A percentile compares a stretch with the other conserved stretches of the same genome.
Conservation (phyloP, 2,113 vertebrate species). For the Phalacrocorax pelagicus region DNA sequence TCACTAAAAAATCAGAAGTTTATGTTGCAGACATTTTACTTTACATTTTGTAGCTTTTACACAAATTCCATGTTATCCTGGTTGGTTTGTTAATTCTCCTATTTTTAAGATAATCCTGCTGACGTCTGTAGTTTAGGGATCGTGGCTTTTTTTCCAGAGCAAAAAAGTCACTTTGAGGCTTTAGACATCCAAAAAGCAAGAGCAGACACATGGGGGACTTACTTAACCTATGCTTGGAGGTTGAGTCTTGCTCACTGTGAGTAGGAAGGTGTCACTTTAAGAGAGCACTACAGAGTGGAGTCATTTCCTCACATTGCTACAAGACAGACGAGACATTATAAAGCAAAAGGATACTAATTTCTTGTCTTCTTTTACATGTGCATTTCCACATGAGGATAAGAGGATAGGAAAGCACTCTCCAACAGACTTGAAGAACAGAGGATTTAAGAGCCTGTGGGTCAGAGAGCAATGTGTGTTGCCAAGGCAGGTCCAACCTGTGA, state of each 20-base stretch:
- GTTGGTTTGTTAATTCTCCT: background rate
- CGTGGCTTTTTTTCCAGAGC: background rate
- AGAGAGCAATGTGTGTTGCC: background rate
- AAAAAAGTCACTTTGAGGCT: background rate
- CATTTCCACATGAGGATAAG: accelerated
- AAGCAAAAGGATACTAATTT: background rate
- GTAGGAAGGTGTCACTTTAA: background rate
- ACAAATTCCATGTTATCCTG: background rate
- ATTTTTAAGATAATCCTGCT: background rate
- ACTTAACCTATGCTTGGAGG: background rate
- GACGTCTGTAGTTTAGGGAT: background rate
- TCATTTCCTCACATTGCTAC: background rate
- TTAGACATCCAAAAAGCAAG: background rate
- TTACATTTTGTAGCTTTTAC: background rate
- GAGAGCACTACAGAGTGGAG: background rate
- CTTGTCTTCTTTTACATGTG: background rate
- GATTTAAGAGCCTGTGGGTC: background rate
- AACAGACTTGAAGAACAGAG: background rate
- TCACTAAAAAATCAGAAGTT: background rate
- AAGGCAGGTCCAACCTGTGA: background rate
- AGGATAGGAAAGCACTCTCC: background rate
- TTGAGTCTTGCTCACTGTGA: background rate
- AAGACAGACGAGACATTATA: background rate
- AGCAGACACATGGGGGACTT: background rate
- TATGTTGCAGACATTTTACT: background rate